A percentile compares a stretch with the other conserved stretches of the same genome.
These are phyloP conservation scores for Ophonus ardosiacus DNA, from an alignment of 2,888 invertebrate genomes.

Conservation along the genomic window DNA sequence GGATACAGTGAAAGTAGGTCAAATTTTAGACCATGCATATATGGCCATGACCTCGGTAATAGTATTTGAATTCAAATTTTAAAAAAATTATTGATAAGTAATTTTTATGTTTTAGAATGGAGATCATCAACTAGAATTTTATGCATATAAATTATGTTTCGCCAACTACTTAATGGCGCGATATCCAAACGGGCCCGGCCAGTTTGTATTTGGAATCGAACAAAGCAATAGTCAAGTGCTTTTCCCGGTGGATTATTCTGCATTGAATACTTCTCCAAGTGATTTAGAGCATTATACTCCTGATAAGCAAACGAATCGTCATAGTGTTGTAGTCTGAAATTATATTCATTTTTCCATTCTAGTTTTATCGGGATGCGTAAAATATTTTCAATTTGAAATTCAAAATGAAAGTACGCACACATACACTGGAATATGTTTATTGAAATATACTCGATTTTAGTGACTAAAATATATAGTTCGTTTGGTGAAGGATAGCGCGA, in stretches of 20 bases:
- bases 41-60: conserved; percentile 85
- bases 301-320: conserved; percentile 83
- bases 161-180: conserved; percentile 86
- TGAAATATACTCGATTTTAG: not conserved
- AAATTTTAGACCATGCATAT: conserved; percentile 83
- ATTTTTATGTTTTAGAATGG: conserved; percentile 80
- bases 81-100: not conserved
- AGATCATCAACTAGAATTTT: conserved; percentile 82
- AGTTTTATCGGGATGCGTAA: no score
- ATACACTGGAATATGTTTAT: not conserved
- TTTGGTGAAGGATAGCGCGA: conserved; percentile 28
- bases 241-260: conserved; percentile 87
- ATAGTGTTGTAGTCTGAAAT: conserved; percentile 82
- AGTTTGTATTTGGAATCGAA: conserved; percentile 83
- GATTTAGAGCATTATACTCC: conserved; percentile 85
- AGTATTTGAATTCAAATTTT: not conserved
- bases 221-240: conserved; percentile 79
- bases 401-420: not conserved
- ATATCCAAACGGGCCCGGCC: conserved; percentile 86
- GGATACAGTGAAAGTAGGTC: conserved; percentile 80
- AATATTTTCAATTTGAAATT: no score
- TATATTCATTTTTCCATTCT: not conserved
- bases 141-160: conserved; percentile 85
- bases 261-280: conserved; percentile 83
- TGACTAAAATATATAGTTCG: no score